phyloP scores from a whole-genome alignment of 2,888 invertebrate species.

The Epiblema foenella region DNA sequence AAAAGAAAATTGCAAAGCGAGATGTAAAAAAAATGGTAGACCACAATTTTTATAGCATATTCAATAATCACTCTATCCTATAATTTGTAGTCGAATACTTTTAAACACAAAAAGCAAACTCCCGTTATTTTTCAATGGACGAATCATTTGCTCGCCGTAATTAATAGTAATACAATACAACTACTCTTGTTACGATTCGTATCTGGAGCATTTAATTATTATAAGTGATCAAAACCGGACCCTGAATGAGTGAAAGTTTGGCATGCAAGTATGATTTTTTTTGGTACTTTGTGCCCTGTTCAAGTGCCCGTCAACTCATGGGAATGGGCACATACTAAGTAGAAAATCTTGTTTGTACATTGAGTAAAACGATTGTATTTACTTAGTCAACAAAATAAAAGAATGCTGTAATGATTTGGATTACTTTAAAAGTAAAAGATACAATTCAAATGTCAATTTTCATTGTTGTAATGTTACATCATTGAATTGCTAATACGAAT shows the following conservation, averaged over 20 bases:
- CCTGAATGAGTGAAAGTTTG: constrained; percentile 62
- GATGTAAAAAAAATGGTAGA: no score
- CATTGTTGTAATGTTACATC: constrained; percentile 28
- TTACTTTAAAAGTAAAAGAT: constrained; percentile 2
- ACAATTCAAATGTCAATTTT: not conserved
- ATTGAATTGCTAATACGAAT: constrained; percentile 50
- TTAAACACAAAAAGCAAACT: not conserved
- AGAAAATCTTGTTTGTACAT: constrained; percentile 23
- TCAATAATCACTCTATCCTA: no score
- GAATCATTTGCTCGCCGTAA: constrained; percentile 10
- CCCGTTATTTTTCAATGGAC: constrained; percentile 1
- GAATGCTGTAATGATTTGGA: not conserved
- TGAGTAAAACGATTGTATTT: not conserved
- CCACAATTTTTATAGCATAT: no score
- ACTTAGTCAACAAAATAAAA: not conserved
- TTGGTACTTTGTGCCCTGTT: constrained; percentile 36
- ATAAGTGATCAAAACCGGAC: constrained; percentile 58
- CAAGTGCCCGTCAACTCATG: constrained; percentile 24
- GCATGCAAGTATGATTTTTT: constrained; percentile 37
- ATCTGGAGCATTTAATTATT: constrained; percentile 49
- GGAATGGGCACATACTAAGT: constrained; percentile 24
- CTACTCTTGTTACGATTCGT: constrained; percentile 30
- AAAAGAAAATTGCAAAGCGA: no score
- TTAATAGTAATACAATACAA: constrained; percentile 43
- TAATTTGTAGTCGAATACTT: not conserved